Evolutionary conservation across 2,888 invertebrate species (phyloP).

Genomic region (Cephus spinipes): DNA sequence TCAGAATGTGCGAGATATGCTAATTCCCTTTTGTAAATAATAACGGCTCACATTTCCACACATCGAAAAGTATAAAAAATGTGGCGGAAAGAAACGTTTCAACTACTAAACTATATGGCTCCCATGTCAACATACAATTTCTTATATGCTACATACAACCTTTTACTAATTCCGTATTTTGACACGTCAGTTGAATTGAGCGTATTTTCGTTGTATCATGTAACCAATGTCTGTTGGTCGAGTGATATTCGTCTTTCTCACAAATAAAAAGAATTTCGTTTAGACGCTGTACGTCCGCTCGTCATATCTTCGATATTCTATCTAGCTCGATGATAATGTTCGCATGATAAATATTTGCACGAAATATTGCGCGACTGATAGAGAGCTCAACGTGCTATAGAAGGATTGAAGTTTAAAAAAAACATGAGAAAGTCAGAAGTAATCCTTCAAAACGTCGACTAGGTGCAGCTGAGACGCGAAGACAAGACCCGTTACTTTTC

Average conservation of each 20-base stretch:
- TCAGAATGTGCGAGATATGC: neutral
- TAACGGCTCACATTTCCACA: neutral
- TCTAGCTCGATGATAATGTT: neutral
- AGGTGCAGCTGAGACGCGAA: neutral
- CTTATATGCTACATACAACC: neutral
- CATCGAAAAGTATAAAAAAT: neutral
- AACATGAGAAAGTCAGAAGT: neutral
- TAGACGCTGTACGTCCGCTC: neutral
- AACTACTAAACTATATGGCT: neutral
- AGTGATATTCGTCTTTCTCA: neutral
- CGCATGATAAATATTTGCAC: neutral
- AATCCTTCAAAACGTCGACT: neutral
- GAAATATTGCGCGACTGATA: neutral
- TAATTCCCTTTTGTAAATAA: neutral
- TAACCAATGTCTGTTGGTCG: neutral
- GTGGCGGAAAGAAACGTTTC: neutral
- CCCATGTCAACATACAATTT: neutral
- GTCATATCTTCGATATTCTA: neutral
- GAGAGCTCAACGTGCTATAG: neutral
- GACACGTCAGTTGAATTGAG: neutral
- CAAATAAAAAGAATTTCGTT: neutral
- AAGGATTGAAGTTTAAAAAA: neutral
- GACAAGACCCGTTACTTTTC: neutral
- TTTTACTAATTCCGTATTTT: neutral
- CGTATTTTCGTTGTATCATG: neutral